Percentiles rank a stretch among this genome's conserved stretches.
phyloP scores from a whole-genome alignment of 2,797 vertebrate species.

The Prunella strophiata region DNA sequence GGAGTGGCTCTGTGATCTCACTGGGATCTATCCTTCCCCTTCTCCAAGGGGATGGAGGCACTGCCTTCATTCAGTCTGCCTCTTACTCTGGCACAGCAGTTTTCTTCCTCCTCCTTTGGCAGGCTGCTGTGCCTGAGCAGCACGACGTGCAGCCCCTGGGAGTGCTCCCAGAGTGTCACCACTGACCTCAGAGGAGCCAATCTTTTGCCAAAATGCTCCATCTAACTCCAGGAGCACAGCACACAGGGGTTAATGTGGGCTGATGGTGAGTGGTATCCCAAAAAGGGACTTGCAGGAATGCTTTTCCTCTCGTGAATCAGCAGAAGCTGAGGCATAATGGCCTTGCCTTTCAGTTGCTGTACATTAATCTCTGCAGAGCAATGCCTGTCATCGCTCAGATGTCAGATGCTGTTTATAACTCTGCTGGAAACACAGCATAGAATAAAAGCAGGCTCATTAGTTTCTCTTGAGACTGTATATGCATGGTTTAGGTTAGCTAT shows the following conservation, averaged over 20 bases:
- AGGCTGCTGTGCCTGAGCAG: background rate
- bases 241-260: background rate
- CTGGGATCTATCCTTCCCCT: background rate
- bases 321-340: slow-evolving; percentile 20
- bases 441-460: slow-evolving; percentile 3
- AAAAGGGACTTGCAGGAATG: background rate
- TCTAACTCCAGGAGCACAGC: background rate
- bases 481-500: background rate
- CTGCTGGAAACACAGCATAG: background rate
- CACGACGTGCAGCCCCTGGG: background rate
- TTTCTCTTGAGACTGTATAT: slow-evolving; percentile 31
- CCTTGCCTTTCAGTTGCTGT: slow-evolving; percentile 29
- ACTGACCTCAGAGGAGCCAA: background rate
- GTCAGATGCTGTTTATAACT: slow-evolving; percentile 63
- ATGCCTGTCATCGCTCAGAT: slow-evolving; percentile 26
- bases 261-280: background rate
- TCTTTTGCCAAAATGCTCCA: background rate
- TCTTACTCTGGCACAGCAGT: background rate
- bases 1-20: background rate
- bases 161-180: background rate
- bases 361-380: slow-evolving; percentile 35
- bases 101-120: background rate
- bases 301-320: background rate
- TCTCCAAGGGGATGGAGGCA: background rate
- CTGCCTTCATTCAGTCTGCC: background rate